These are phyloP conservation scores for Eurosta solidaginis DNA, from an alignment of 1,140 invertebrate genomes.

Conservation along the genomic window DNA sequence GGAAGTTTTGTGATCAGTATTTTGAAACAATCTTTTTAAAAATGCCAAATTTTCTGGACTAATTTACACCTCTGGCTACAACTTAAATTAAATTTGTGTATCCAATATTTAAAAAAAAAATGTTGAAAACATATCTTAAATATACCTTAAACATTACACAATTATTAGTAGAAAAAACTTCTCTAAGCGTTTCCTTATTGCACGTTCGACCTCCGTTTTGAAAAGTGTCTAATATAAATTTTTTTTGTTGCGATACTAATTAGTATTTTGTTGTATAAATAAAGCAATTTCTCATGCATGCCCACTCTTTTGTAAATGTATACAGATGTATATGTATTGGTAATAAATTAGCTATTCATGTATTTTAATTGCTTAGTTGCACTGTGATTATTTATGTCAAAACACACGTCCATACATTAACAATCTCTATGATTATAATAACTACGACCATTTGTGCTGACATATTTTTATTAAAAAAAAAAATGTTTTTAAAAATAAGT, in stretches of 20 bases:
- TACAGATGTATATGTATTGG: neutral
- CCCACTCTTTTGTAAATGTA: neutral
- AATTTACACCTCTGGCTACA: too few species aligned
- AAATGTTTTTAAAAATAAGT: neutral
- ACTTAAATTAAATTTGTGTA: too few species aligned
- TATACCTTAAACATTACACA: too few species aligned
- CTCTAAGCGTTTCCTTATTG: too few species aligned
- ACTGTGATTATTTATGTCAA: constrained; percentile 8
- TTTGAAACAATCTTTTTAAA: too few species aligned
- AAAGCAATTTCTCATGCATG: constrained; percentile 10
- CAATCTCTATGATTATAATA: neutral
- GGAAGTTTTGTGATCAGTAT: too few species aligned
- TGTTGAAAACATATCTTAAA: too few species aligned
- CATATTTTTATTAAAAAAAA: neutral
- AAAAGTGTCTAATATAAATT: too few species aligned
- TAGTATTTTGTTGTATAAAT: neutral
- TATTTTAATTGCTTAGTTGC: neutral
- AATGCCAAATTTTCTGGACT: too few species aligned
- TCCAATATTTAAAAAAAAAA: too few species aligned
- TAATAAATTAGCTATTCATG: constrained; percentile 8
- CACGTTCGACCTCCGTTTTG: too few species aligned
- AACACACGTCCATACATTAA: neutral
- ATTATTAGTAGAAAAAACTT: too few species aligned
- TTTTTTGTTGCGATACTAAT: neutral
- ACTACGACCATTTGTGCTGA: neutral